Conservation (phyloP, 2,888 invertebrate genomes). For the Sinotaia quadrata region DNA sequence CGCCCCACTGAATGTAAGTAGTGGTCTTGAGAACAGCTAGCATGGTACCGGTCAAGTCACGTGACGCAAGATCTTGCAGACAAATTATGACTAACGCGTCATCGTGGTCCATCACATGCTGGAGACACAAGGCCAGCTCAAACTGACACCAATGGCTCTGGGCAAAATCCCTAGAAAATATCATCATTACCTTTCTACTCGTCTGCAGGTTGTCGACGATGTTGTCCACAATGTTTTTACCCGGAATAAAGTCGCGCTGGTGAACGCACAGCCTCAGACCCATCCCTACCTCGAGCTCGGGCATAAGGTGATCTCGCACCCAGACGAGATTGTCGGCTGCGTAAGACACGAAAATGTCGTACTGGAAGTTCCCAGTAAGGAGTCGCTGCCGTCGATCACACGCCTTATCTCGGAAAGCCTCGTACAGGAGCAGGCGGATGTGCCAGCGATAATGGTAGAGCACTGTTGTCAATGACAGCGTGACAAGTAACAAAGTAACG, state of each 20-base stretch:
- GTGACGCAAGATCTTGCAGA: background rate
- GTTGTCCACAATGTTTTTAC: constrained; percentile 3
- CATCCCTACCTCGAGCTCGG: constrained; percentile 76
- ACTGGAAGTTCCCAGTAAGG: constrained; percentile 67
- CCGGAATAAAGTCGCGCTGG: background rate
- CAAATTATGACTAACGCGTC: background rate
- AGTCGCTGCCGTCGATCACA: background rate
- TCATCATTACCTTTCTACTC: background rate
- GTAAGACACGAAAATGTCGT: constrained; percentile 82
- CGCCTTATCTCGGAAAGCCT: background rate
- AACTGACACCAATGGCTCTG: constrained; percentile 5
- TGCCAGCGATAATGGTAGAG: constrained; percentile 76
- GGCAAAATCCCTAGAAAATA: constrained; percentile 3
- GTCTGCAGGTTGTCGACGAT: background rate
- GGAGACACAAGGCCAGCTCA: background rate
- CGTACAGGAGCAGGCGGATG: constrained; percentile 74
- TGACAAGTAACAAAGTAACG: constrained; percentile 28
- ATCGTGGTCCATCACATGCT: background rate
- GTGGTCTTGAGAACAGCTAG: background rate
- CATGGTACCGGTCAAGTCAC: background rate
- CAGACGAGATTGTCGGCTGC: constrained; percentile 79
- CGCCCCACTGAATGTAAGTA: constrained; percentile 7
- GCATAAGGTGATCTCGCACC: constrained; percentile 79
- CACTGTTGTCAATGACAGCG: constrained; percentile 43
- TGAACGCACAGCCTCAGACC: background rate